Percentiles rank a stretch among this genome's conserved stretches.
phyloP scores from a whole-genome alignment of 2,113 vertebrate species.

The Danionella cerebrum region DNA sequence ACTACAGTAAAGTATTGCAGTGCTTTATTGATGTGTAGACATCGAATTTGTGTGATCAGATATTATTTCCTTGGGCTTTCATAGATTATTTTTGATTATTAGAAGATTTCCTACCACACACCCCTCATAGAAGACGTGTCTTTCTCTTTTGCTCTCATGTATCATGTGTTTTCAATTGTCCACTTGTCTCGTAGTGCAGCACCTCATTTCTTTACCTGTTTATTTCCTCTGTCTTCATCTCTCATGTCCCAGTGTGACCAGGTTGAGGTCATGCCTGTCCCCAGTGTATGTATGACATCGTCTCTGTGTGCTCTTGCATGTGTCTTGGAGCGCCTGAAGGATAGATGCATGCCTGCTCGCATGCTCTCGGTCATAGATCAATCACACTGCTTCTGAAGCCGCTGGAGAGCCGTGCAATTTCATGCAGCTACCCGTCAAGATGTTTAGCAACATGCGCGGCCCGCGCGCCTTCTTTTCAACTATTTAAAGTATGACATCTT shows the following conservation, averaged over 20 bases:
- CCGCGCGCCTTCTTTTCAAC: neutral
- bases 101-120: too few species aligned
- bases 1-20: too few species aligned
- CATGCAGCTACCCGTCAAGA: neutral
- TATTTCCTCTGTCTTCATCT: conserved; percentile 54
- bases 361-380: too few species aligned
- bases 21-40: too few species aligned
- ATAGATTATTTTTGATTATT: too few species aligned
- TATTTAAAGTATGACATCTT: neutral
- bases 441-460: neutral
- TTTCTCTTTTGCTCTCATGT: neutral
- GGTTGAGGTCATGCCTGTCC: conserved; percentile 94
- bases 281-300: conserved; percentile 89
- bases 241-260: conserved; percentile 86
- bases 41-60: too few species aligned
- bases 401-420: conserved; percentile 1
- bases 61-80: too few species aligned
- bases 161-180: neutral
- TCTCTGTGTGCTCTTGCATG: conserved; percentile 28
- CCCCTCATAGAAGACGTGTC: neutral
- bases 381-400: neutral
- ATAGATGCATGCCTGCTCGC: conserved; percentile 1
- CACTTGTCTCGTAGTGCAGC: conserved; percentile 48
- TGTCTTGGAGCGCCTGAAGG: neutral
- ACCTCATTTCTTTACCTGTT: conserved; percentile 54